These are phyloP conservation scores for Dorcus hopei DNA, from an alignment of 2,888 invertebrate genomes.

Conservation along the genomic window DNA sequence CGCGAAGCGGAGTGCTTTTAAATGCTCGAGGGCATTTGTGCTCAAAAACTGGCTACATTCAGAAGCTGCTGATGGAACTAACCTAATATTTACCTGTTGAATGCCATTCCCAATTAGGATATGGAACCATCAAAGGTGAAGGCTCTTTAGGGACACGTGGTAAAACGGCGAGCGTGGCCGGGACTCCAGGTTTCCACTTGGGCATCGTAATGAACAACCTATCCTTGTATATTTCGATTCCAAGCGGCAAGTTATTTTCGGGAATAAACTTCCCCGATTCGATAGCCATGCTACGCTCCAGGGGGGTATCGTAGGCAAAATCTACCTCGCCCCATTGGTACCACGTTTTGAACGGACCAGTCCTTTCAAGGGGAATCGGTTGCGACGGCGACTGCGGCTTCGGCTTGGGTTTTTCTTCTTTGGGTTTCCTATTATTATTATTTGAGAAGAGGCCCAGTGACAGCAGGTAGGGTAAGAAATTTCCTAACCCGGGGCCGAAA, in stretches of 20 bases:
- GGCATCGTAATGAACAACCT: constrained; percentile 74
- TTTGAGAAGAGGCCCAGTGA: constrained; percentile 43
- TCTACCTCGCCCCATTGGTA: constrained; percentile 76
- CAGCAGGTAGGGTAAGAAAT: constrained; percentile 53
- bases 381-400: neutral
- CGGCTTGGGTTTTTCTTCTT: neutral
- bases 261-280: constrained; percentile 61
- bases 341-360: constrained; percentile 59
- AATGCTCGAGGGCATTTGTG: too few relatives aligned
- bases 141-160: constrained; percentile 55
- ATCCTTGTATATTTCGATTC: constrained; percentile 66
- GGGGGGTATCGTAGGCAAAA: constrained; percentile 63
- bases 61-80: too few relatives aligned
- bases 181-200: constrained; percentile 72
- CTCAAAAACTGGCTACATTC: too few relatives aligned
- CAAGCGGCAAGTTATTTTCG: constrained; percentile 71
- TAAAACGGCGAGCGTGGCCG: constrained; percentile 68
- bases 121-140: constrained; percentile 66
- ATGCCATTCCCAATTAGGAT: constrained; percentile 73
- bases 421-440: neutral
- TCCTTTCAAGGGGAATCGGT: constrained; percentile 44
- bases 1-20: too few relatives aligned
- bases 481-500: constrained; percentile 28
- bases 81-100: constrained; percentile 49
- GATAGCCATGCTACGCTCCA: constrained; percentile 59